Percentiles rank a stretch among this genome's conserved stretches.
phyloP scores from a whole-genome alignment of 2,113 vertebrate genomes.

The Paradisaea rubra region DNA sequence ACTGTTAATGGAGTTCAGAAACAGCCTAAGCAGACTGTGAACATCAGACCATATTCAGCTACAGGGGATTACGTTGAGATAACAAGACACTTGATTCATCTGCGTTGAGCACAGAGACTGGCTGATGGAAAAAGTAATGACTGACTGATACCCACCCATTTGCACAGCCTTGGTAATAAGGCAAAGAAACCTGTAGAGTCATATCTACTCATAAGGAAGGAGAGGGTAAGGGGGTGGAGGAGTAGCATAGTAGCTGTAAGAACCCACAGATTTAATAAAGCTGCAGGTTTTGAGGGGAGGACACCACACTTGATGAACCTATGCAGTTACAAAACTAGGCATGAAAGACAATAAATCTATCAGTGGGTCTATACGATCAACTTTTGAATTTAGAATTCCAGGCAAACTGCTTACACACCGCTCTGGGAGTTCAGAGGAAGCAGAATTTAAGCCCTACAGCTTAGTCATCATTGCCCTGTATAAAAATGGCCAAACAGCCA shows the following conservation, averaged over 20 bases:
- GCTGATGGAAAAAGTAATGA: neutral
- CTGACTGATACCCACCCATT: neutral
- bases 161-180: neutral
- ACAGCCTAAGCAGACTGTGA: neutral
- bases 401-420: neutral
- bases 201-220: neutral
- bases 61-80: neutral
- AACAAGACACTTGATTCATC: neutral
- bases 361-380: neutral
- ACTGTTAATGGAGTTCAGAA: neutral
- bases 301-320: rapidly evolving
- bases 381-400: neutral
- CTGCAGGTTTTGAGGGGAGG: neutral
- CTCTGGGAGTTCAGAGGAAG: neutral
- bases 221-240: neutral
- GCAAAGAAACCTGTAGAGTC: neutral
- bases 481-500: neutral
- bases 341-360: neutral
- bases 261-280: neutral
- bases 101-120: neutral
- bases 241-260: neutral
- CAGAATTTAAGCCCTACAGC: neutral
- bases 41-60: neutral
- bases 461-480: neutral
- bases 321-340: neutral